phyloP scores from a whole-genome alignment of 2,888 invertebrate species.

The Venustoraphidia nigricollis region DNA sequence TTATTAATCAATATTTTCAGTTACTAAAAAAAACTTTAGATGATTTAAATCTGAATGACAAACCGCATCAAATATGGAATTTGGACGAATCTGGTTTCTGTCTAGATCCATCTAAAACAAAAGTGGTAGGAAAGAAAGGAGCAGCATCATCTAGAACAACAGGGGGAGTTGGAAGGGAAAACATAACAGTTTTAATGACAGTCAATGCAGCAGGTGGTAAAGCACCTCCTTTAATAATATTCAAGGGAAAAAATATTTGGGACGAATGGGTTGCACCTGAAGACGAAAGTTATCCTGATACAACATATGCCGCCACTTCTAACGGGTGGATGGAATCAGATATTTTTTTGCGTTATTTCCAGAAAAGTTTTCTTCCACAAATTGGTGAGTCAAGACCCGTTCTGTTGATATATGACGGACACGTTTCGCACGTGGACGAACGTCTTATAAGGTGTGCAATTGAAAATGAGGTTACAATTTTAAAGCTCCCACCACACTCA shows the following conservation, averaged over 20 bases:
- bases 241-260: conserved; percentile 7
- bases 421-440: too few relatives aligned
- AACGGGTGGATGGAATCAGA: conserved; percentile 14
- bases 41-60: neutral
- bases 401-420: too few relatives aligned
- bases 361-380: neutral
- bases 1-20: too few relatives aligned
- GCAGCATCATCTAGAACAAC: conserved; percentile 4
- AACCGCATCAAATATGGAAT: conserved; percentile 13
- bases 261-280: neutral
- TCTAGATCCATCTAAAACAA: conserved; percentile 9
- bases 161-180: conserved; percentile 8
- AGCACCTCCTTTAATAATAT: conserved; percentile 9
- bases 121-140: conserved; percentile 11
- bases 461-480: too few relatives aligned
- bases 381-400: conserved; percentile 10
- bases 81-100: conserved; percentile 11
- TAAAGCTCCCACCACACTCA: too few relatives aligned
- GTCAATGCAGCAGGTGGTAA: conserved; percentile 10
- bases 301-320: conserved; percentile 15
- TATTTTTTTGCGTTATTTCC: neutral
- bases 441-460: too few relatives aligned
- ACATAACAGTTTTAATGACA: conserved; percentile 8
- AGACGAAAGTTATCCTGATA: neutral
- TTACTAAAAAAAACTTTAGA: neutral